Percentiles rank a stretch among this genome's conserved stretches.
Evolutionary conservation across 2,797 vertebrate species (phyloP).

Genomic region (Notolabrus celidotus): DNA sequence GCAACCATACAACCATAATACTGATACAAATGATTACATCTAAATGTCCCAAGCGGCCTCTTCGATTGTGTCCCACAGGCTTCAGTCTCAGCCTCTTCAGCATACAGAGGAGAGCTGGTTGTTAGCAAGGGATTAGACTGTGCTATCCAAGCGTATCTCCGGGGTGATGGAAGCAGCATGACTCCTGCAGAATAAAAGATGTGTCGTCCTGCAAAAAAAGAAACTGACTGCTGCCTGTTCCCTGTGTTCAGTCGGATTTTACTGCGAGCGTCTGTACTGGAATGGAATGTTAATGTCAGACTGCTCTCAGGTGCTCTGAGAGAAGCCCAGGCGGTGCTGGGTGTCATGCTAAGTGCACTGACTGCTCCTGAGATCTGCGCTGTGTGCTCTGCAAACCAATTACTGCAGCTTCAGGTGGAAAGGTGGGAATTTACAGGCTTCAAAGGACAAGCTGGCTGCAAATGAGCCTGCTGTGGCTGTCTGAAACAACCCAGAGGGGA

Average conservation of each 20-base stretch:
- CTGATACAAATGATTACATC: conserved; percentile 47
- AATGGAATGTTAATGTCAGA: conserved; percentile 66
- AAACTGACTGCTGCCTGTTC: conserved; percentile 45
- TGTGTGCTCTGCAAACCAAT: conserved; percentile 66
- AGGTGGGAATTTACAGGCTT: conserved; percentile 55
- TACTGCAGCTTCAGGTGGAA: conserved; percentile 57
- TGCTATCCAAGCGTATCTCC: conserved; percentile 27
- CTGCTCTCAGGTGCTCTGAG: conserved; percentile 48
- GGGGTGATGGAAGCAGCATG: conserved; percentile 9
- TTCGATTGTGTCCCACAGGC: conserved; percentile 28
- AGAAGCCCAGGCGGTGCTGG: conserved; percentile 29
- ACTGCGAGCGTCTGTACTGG: conserved; percentile 38
- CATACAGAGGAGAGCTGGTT: conserved; percentile 32
- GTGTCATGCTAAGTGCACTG: conserved; percentile 57
- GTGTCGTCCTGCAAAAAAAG: conserved; percentile 25
- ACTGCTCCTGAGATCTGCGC: conserved; percentile 45
- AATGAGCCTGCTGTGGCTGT: conserved; percentile 45
- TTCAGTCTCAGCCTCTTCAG: conserved; percentile 32
- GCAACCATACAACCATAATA: conserved; percentile 5
- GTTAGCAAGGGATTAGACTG: conserved; percentile 39
- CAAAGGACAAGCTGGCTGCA: conserved; percentile 53
- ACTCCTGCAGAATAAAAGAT: conserved; percentile 37
- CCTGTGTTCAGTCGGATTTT: conserved; percentile 51
- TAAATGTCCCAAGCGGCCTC: conserved; percentile 31
- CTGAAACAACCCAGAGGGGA: conserved; percentile 31